A percentile compares a stretch with the other conserved stretches of the same genome.
Evolutionary conservation across 2,113 vertebrate genomes (phyloP).

Genomic region (Aviceda subcristata): DNA sequence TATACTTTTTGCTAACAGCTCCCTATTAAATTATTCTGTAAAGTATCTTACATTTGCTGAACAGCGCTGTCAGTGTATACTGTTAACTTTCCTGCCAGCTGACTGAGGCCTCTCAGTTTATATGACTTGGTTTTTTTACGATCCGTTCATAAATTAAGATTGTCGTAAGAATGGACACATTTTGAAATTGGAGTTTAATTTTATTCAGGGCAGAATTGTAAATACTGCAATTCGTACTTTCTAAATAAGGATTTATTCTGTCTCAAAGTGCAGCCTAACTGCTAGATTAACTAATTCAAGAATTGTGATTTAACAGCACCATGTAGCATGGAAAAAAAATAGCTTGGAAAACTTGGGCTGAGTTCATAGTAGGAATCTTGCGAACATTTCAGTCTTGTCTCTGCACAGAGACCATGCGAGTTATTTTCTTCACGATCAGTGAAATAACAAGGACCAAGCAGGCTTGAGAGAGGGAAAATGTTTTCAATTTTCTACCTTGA

Average conservation of each 20-base stretch:
- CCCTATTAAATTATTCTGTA: background rate
- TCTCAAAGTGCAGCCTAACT: background rate
- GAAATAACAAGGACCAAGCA: background rate
- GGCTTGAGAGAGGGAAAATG: background rate
- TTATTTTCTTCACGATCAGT: background rate
- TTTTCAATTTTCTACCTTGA: background rate
- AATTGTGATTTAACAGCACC: background rate
- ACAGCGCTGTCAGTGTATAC: background rate
- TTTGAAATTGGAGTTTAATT: constrained; percentile 6
- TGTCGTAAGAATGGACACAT: background rate
- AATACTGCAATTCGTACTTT: background rate
- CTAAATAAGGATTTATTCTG: constrained; percentile 7
- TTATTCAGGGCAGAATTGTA: background rate
- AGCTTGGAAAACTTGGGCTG: background rate
- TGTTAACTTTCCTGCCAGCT: background rate
- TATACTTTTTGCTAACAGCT: constrained; percentile 3
- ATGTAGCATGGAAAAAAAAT: background rate
- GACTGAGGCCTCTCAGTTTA: background rate
- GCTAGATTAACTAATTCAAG: background rate
- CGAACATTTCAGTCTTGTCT: background rate
- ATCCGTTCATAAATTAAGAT: background rate
- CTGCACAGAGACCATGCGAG: background rate
- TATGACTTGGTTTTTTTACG: background rate
- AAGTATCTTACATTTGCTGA: background rate
- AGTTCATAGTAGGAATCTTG: background rate